Conservation (phyloP, 1,140 invertebrate species). For the Gryllus bimaculatus region DNA sequence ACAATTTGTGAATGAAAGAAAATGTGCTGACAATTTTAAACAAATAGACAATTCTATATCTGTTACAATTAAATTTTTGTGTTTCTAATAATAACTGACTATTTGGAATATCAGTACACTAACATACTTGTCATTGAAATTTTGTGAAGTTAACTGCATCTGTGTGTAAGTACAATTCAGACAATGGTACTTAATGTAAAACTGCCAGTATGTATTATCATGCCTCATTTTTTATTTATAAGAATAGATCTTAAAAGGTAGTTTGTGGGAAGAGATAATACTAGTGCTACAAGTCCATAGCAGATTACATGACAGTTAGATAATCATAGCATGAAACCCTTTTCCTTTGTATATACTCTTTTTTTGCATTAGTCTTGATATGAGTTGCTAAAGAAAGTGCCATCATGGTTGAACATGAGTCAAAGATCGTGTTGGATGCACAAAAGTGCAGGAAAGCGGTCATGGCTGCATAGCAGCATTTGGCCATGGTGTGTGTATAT, state of each 20-base stretch:
- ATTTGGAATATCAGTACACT: too few species aligned
- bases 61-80: too few species aligned
- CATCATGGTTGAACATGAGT: conserved; percentile 9
- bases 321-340: not conserved
- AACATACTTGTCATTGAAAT: too few species aligned
- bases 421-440: not conserved
- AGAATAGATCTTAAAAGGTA: not conserved
- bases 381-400: not conserved
- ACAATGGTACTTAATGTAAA: not conserved
- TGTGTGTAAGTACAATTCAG: not conserved
- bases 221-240: not conserved
- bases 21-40: too few species aligned
- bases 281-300: not conserved
- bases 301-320: not conserved
- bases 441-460: conserved; percentile 8
- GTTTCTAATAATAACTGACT: too few species aligned
- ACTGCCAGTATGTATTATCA: not conserved
- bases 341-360: not conserved
- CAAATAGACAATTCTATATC: too few species aligned
- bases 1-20: too few species aligned
- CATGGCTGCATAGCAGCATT: conserved; percentile 12
- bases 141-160: not conserved
- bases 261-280: not conserved
- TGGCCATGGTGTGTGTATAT: conserved; percentile 5
- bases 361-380: not conserved